A percentile compares a stretch with the other conserved stretches of the same genome.
These are phyloP conservation scores for Lipophrys pholis DNA, from an alignment of 2,113 vertebrate species.

Conservation along the genomic window DNA sequence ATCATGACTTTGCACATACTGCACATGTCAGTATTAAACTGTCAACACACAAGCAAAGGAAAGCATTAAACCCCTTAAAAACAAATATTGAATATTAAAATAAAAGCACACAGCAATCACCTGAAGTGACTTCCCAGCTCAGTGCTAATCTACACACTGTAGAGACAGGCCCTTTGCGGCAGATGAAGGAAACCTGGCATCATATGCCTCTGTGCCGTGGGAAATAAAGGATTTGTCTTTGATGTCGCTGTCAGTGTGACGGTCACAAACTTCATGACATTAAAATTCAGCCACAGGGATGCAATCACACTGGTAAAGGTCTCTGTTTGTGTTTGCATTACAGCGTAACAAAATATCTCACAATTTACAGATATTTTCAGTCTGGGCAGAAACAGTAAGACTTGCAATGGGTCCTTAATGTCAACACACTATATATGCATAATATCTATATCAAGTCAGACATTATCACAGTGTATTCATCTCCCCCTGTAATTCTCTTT, in stretches of 20 bases:
- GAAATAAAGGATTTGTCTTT: slow-evolving; percentile 67
- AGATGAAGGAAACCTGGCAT: slow-evolving; percentile 39
- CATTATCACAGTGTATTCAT: not conserved
- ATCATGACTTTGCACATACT: not conserved
- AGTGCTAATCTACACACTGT: slow-evolving; percentile 39
- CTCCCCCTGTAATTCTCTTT: not conserved
- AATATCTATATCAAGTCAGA: not conserved
- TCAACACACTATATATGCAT: not conserved
- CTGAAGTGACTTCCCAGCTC: slow-evolving; percentile 39
- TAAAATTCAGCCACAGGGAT: slow-evolving; percentile 26
- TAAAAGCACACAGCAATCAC: slow-evolving; percentile 28
- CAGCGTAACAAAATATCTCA: not conserved
- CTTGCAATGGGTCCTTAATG: not conserved
- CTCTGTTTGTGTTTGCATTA: not conserved
- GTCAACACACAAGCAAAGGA: not conserved
- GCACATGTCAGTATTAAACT: slow-evolving; percentile 20
- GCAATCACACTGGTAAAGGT: slow-evolving; percentile 18
- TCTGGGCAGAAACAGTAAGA: not conserved
- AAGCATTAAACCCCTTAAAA: slow-evolving; percentile 7
- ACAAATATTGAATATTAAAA: slow-evolving; percentile 21
- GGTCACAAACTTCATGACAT: slow-evolving; percentile 38
- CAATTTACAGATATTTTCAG: slow-evolving; percentile 1
- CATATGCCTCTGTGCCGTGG: slow-evolving; percentile 26
- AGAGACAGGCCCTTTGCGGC: slow-evolving; percentile 41
- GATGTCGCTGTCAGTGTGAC: slow-evolving; percentile 63